These are phyloP conservation scores for Malurus splendens DNA, from an alignment of 2,797 vertebrate genomes.

Conservation along the genomic window DNA sequence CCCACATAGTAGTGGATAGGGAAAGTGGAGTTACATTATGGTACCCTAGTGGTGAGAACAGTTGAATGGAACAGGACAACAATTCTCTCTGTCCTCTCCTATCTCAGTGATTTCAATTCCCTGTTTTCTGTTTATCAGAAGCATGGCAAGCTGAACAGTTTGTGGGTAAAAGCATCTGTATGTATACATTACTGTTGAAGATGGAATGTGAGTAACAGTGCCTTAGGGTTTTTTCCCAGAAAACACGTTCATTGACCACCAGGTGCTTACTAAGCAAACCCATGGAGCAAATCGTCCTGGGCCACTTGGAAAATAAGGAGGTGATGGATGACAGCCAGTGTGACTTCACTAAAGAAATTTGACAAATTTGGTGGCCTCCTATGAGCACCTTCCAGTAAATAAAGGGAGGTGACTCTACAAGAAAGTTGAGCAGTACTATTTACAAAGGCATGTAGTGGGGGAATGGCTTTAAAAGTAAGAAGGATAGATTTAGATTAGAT, in stretches of 20 bases:
- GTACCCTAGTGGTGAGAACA: background rate
- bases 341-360: background rate
- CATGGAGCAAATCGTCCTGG: background rate
- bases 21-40: background rate
- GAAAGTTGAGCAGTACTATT: background rate
- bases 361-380: background rate
- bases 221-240: background rate
- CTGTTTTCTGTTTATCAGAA: background rate
- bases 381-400: background rate
- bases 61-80: background rate
- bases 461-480: background rate
- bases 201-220: background rate
- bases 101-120: background rate
- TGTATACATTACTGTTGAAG: background rate
- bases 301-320: background rate
- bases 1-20: background rate
- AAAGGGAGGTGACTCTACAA: background rate
- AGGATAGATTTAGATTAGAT: background rate
- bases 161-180: background rate
- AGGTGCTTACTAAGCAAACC: background rate
- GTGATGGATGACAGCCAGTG: background rate
- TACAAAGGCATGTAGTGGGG: background rate
- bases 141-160: background rate
- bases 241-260: background rate
- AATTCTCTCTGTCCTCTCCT: background rate